Percentiles rank a stretch among this genome's conserved stretches.
phyloP scores from a whole-genome alignment of 1,140 invertebrate species.

The Brachionus paranguensis region DNA sequence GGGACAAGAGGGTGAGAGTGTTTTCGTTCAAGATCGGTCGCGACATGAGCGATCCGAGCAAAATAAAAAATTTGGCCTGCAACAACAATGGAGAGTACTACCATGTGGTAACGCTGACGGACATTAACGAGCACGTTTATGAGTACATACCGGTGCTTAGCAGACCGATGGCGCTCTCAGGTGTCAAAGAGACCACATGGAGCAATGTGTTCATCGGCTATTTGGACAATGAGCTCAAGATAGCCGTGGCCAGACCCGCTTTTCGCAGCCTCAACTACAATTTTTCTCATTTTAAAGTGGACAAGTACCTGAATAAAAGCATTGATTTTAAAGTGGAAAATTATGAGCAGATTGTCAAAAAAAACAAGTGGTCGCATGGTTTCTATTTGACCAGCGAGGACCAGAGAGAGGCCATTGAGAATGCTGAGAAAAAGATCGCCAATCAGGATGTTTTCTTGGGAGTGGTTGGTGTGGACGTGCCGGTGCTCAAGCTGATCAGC shows the following conservation, averaged over 20 bases:
- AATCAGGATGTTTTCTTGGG: constrained; percentile 19
- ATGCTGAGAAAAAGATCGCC: neutral
- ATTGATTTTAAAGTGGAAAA: constrained; percentile 9
- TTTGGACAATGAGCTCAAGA: constrained; percentile 38
- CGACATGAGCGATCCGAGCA: constrained; percentile 69
- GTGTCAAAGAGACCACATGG: constrained; percentile 30
- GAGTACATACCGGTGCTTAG: constrained; percentile 39
- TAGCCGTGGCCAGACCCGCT: constrained; percentile 25
- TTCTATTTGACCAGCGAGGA: neutral
- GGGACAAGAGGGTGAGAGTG: constrained; percentile 63
- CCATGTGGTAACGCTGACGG: constrained; percentile 13
- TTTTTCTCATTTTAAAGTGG: neutral
- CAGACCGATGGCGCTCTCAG: constrained; percentile 15
- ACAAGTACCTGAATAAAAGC: constrained; percentile 5
- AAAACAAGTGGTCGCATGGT: constrained; percentile 1
- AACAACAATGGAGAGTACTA: constrained; percentile 38
- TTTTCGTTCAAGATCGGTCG: constrained; percentile 95
- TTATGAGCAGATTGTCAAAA: constrained; percentile 20
- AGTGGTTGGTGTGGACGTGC: constrained; percentile 36
- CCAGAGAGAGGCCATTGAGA: neutral
- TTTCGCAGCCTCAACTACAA: neutral
- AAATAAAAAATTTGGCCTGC: constrained; percentile 60
- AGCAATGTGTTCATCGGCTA: constrained; percentile 40
- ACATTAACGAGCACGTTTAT: constrained; percentile 37
- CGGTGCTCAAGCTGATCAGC: constrained; percentile 1